Percentiles rank a stretch among this genome's conserved stretches.
phyloP scores from a whole-genome alignment of 1,140 invertebrate species.

The Elymnias hypermnestra region DNA sequence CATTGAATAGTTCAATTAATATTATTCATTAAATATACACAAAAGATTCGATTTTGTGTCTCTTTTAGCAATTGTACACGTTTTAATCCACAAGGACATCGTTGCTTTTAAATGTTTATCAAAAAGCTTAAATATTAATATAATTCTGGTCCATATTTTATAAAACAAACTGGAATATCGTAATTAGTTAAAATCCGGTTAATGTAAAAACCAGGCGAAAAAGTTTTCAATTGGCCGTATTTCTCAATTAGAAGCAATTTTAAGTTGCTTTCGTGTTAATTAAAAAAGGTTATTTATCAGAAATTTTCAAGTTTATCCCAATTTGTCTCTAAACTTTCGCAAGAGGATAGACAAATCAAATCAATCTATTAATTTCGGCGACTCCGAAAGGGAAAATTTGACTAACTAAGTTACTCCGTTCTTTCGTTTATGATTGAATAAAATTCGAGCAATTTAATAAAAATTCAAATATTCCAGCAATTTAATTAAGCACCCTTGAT shows the following conservation, averaged over 20 bases:
- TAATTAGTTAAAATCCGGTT: background rate
- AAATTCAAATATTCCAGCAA: constrained; percentile 21
- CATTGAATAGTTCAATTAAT: too few relatives aligned
- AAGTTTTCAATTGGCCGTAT: background rate
- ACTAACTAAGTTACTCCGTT: constrained; percentile 24
- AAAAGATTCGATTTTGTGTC: too few relatives aligned
- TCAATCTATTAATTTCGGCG: constrained; percentile 25
- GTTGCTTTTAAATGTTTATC: too few relatives aligned
- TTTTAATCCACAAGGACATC: too few relatives aligned
- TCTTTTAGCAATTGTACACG: too few relatives aligned
- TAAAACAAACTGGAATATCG: too few relatives aligned
- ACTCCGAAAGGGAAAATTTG: constrained; percentile 21
- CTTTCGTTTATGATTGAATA: constrained; percentile 21
- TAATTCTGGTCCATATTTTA: too few relatives aligned
- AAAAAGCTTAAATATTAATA: too few relatives aligned
- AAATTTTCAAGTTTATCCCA: background rate
- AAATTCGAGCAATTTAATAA: constrained; percentile 24
- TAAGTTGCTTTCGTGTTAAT: constrained; percentile 1
- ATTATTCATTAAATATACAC: too few relatives aligned
- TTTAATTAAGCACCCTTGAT: constrained; percentile 20
- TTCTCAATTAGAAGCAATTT: constrained; percentile 2
- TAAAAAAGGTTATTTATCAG: constrained; percentile 1
- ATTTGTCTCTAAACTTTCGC: constrained; percentile 10
- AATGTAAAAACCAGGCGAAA: background rate
- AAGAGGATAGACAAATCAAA: constrained; percentile 18